Conservation (phyloP, 2,888 invertebrate genomes). For the Bimastos eiseni region DNA sequence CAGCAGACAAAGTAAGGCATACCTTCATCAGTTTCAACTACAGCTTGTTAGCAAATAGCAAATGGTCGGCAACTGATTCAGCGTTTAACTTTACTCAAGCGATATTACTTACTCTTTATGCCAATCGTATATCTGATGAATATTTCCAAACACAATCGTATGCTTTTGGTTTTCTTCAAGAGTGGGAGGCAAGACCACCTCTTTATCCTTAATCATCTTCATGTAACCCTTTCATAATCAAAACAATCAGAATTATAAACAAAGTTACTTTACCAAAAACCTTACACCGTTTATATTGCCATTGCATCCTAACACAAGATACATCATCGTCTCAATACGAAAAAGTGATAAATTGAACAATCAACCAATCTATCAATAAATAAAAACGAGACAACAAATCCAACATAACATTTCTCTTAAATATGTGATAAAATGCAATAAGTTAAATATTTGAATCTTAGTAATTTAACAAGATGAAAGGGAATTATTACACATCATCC, state of each 20-base stretch:
- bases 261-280: background rate
- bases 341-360: background rate
- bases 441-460: background rate
- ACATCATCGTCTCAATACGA: background rate
- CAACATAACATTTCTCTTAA: background rate
- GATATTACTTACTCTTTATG: slow-evolving; percentile 81
- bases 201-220: slow-evolving; percentile 64
- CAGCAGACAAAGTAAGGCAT: background rate
- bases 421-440: background rate
- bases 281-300: background rate
- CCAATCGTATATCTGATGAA: slow-evolving; percentile 96
- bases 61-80: background rate
- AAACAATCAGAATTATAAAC: background rate
- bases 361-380: background rate
- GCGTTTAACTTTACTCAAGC: background rate
- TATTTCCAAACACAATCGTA: slow-evolving; percentile 96
- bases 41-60: background rate
- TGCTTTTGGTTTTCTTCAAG: slow-evolving; percentile 84
- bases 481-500: background rate
- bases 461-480: background rate
- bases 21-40: background rate
- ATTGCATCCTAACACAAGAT: background rate
- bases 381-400: background rate
- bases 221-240: slow-evolving; percentile 65
- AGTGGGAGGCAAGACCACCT: slow-evolving; percentile 71